Evolutionary conservation across 1,140 invertebrate species (phyloP).

Genomic region (Antheraea mylitta): DNA sequence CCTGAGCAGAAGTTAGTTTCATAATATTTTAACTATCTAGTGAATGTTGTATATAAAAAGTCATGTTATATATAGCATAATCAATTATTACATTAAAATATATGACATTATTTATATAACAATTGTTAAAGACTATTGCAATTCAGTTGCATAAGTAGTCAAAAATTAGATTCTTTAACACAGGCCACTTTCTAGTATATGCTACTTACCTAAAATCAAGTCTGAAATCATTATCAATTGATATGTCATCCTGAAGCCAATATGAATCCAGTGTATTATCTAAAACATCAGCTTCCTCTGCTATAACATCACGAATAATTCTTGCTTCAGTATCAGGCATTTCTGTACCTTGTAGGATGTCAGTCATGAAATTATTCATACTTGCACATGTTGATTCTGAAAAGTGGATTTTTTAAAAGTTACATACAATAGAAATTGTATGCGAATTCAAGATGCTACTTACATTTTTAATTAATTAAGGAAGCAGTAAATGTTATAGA

Average conservation of each 20-base stretch:
- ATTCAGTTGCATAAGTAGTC: no score
- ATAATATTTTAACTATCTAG: no score
- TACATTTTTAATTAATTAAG: no score
- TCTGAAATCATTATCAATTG: slow-evolving; percentile 48
- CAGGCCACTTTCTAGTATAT: neutral
- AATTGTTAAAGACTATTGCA: no score
- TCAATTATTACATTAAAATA: no score
- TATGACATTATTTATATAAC: no score
- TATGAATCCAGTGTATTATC: slow-evolving; percentile 64
- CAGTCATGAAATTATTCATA: slow-evolving; percentile 65
- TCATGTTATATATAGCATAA: no score
- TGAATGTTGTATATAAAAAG: no score
- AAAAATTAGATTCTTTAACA: no score
- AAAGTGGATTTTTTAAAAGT: neutral
- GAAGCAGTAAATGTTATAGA: no score
- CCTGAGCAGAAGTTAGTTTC: no score
- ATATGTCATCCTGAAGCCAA: slow-evolving; percentile 62
- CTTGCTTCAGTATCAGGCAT: slow-evolving; percentile 51
- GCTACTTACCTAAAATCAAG: slow-evolving; percentile 54
- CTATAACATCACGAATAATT: slow-evolving; percentile 60
- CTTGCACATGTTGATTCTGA: slow-evolving; percentile 67
- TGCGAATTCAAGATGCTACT: no score
- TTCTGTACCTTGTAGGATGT: slow-evolving; percentile 53
- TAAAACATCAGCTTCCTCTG: slow-evolving; percentile 59
- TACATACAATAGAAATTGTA: neutral